Evolutionary conservation across 1,140 invertebrate species (phyloP), one percentile per base, ranked within the genome.

Genomic region (Orussus abietinus): DNA sequence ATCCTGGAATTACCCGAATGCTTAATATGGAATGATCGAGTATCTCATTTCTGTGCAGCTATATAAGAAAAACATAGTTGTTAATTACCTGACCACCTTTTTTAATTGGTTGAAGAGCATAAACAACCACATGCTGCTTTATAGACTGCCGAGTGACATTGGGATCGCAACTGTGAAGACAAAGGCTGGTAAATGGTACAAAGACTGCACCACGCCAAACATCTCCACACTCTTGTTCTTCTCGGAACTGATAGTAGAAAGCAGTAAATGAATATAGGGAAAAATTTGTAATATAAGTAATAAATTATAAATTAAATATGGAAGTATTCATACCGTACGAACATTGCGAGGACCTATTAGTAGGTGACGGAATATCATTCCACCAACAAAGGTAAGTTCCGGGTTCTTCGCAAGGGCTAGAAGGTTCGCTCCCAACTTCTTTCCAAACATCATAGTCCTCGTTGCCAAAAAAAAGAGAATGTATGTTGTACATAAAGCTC

Each of bases 101-200:
- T 54, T 76, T 68, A 34, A 90, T 86, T 5, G 78, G 77, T 48
- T 80, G 71, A 19, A 85, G 57, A 7, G 83, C 78, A 56, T 79
- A 71, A 0, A 86, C 44, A 34, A 77, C 69, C 5, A 75, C 71
- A 25, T 71, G 69, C 9, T 77, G 74, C 25, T 79, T 69, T 43
- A 75, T 75, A 21, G 68, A 75, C 45, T 75, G 72, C 32, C 87
- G 78, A 0, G 84, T 74, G 5, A 92, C 81, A 74, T 92, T 92
- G 6, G 92, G 88, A 56, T 84, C 77, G 75, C 94, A 96, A 11
- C 89, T 90, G 66, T 96, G 93, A 74, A 96, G 96, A 10, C 95
- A 62, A 10, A 95, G 66, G 67, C 88, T 91, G 3, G 83, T 72
- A 44, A 86, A 84, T 4, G 84, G 80, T 68, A 85, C 88, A 6